A percentile compares a stretch with the other conserved stretches of the same genome.
Evolutionary conservation across 2,113 vertebrate species (phyloP).

Genomic region (Laticauda laticaudata): DNA sequence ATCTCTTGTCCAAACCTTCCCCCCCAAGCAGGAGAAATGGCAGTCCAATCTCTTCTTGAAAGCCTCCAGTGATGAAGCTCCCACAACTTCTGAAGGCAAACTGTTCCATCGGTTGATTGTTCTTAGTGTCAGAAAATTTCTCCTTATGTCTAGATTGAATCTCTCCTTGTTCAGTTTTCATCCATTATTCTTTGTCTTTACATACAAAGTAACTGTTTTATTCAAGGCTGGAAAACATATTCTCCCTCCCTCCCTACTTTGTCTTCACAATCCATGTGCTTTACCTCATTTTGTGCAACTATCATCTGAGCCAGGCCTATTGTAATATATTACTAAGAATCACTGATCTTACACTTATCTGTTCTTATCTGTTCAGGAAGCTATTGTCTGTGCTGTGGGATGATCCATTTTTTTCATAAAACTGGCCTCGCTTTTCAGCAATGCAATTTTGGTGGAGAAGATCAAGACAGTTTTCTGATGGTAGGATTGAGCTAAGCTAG

Average conservation of each 20-base stretch:
- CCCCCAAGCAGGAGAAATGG: too few relatives aligned
- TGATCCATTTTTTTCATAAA: background rate
- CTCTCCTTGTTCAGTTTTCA: too few relatives aligned
- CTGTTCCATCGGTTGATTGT: too few relatives aligned
- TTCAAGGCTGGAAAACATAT: background rate
- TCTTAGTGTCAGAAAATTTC: too few relatives aligned
- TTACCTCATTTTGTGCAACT: background rate
- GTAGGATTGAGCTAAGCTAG: background rate
- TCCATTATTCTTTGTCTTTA: too few relatives aligned
- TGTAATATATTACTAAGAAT: background rate
- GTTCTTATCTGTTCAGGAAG: background rate
- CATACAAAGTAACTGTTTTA: background rate
- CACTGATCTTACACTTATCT: conserved; percentile 27
- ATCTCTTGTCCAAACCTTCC: too few relatives aligned
- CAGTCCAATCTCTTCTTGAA: too few relatives aligned
- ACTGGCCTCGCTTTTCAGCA: background rate
- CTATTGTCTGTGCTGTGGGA: background rate
- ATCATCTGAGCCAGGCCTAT: background rate
- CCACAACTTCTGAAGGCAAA: too few relatives aligned
- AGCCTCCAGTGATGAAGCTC: too few relatives aligned
- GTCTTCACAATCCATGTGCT: background rate
- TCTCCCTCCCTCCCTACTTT: background rate
- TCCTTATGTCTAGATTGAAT: too few relatives aligned
- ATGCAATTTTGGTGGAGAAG: background rate
- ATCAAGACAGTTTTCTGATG: conserved; percentile 20